phyloP scores from a whole-genome alignment of 2,113 vertebrate genomes.

The Dicentrarchus labrax region DNA sequence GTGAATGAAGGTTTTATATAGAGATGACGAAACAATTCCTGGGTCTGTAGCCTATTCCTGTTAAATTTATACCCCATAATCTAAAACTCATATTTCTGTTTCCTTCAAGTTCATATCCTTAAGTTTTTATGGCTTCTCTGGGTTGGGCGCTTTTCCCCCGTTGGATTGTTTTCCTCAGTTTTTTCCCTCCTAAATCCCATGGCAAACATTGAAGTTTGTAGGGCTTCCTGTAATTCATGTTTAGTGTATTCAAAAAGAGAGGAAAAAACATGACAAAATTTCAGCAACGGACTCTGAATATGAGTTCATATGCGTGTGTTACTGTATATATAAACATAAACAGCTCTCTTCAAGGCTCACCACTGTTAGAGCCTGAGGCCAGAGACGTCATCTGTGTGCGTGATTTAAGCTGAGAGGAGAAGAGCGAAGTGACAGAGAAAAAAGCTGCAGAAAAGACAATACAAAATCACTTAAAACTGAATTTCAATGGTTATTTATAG shows the following conservation, averaged over 20 bases:
- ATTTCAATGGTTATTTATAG: no score
- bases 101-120: slow-evolving; percentile 39
- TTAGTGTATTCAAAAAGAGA: not conserved
- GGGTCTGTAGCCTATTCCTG: slow-evolving; percentile 12
- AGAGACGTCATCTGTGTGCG: slow-evolving; percentile 32
- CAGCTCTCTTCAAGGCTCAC: slow-evolving; percentile 23
- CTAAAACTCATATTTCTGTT: slow-evolving; percentile 38
- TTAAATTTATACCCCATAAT: slow-evolving; percentile 45
- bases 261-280: not conserved
- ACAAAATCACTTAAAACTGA: not conserved
- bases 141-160: slow-evolving; percentile 9
- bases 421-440: not conserved
- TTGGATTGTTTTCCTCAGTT: not conserved
- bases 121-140: slow-evolving; percentile 23
- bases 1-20: slow-evolving; percentile 51
- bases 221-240: slow-evolving; percentile 43
- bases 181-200: slow-evolving; percentile 22
- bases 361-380: slow-evolving; percentile 22
- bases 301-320: slow-evolving; percentile 3
- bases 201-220: slow-evolving; percentile 13
- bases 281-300: not conserved
- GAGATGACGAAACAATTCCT: slow-evolving; percentile 46
- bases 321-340: slow-evolving; percentile 48
- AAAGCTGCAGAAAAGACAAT: not conserved
- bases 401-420: slow-evolving; percentile 16